phyloP scores from a whole-genome alignment of 2,888 invertebrate species.

The Cantharis rustica region DNA sequence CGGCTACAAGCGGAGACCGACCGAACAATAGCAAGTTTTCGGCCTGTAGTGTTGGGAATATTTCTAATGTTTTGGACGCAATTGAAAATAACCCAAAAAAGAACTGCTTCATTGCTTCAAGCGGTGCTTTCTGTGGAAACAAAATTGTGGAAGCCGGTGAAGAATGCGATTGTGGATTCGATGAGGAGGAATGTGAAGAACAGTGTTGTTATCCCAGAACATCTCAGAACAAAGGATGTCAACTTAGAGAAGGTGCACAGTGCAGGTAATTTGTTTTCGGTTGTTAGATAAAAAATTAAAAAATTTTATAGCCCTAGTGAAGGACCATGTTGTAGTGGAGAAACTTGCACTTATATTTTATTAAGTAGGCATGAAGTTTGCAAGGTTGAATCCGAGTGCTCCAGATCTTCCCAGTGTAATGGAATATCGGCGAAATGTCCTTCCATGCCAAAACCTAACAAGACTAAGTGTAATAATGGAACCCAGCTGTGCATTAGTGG shows the following conservation, averaged over 20 bases:
- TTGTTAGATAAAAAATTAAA: not conserved
- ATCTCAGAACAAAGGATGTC: slow-evolving; percentile 77
- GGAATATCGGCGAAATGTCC: slow-evolving; percentile 90
- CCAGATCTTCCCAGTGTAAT: slow-evolving; percentile 84
- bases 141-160: slow-evolving; percentile 98
- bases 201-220: slow-evolving; percentile 91
- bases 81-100: slow-evolving; percentile 88
- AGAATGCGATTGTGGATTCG: slow-evolving; percentile 97
- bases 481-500: slow-evolving; percentile 86
- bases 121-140: slow-evolving; percentile 98
- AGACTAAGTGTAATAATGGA: slow-evolving; percentile 95
- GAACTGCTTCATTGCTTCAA: slow-evolving; percentile 91
- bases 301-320: slow-evolving; percentile 85
- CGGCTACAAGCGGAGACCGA: slow-evolving; percentile 97
- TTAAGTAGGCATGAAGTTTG: slow-evolving; percentile 70
- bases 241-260: slow-evolving; percentile 74
- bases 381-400: slow-evolving; percentile 87
- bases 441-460: slow-evolving; percentile 78
- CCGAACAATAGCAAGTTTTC: slow-evolving; percentile 98
- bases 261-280: slow-evolving; percentile 72
- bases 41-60: slow-evolving; percentile 91
- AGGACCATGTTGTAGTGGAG: slow-evolving; percentile 92
- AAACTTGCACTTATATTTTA: slow-evolving; percentile 77
- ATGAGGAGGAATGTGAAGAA: slow-evolving; percentile 87
- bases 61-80: slow-evolving; percentile 91